Conservation (phyloP, 2,888 invertebrate genomes). For the Tetheella fluctuosa region DNA sequence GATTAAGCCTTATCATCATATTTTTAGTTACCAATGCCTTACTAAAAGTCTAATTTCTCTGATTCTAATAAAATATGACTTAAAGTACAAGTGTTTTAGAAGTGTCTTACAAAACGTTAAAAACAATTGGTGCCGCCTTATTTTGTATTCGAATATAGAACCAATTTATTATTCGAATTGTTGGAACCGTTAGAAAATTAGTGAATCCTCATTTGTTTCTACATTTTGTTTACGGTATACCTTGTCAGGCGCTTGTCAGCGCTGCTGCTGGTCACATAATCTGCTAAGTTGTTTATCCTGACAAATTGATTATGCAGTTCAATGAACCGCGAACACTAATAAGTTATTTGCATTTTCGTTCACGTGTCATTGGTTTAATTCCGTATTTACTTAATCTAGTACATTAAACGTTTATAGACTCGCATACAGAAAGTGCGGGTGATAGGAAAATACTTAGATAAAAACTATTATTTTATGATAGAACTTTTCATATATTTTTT, state of each 20-base stretch:
- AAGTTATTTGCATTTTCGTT: slow-evolving; percentile 35
- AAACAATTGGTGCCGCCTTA: too few species aligned
- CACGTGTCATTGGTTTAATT: slow-evolving; percentile 15
- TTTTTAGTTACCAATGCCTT: too few species aligned
- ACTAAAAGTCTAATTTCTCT: too few species aligned
- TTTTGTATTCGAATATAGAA: too few species aligned
- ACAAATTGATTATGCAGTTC: slow-evolving; percentile 44
- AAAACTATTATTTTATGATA: neutral
- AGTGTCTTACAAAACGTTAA: too few species aligned
- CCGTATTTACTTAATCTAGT: neutral
- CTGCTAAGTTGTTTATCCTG: slow-evolving; percentile 24
- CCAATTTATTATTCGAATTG: too few species aligned
- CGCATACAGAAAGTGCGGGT: neutral
- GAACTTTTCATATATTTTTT: too few species aligned
- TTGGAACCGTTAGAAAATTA: too few species aligned
- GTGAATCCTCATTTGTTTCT: neutral
- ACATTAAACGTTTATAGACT: slow-evolving; percentile 1
- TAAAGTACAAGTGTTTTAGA: too few species aligned
- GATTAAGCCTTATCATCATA: too few species aligned
- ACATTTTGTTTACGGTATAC: slow-evolving; percentile 13
- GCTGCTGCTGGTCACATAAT: neutral
- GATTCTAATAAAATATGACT: too few species aligned
- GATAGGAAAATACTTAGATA: neutral
- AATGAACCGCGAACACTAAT: slow-evolving; percentile 39
- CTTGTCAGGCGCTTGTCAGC: too few species aligned